Evolutionary conservation across 30 jellyfish, hydroid and myxozoan species (phyloP).

Genomic region (Catostylus mosaicus): DNA sequence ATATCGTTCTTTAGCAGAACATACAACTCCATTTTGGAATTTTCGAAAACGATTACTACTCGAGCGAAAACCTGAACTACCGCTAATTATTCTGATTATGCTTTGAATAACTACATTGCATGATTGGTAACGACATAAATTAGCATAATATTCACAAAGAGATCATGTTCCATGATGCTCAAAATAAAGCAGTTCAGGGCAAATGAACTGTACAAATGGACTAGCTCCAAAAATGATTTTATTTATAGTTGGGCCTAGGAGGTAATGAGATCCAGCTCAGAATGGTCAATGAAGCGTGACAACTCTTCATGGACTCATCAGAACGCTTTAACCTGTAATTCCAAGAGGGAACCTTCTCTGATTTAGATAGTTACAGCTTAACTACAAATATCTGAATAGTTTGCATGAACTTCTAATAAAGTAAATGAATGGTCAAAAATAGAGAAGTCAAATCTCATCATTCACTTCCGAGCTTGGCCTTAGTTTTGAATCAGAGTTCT

Average conservation of each 20-base stretch:
- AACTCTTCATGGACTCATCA: too few relatives aligned
- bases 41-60: background rate
- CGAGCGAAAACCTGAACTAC: background rate
- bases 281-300: background rate
- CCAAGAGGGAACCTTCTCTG: too few relatives aligned
- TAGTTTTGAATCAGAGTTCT: too few relatives aligned
- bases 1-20: constrained; percentile 64
- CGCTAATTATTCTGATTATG: constrained; percentile 2
- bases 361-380: too few relatives aligned
- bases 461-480: too few relatives aligned
- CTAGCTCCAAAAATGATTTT: background rate
- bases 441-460: too few relatives aligned
- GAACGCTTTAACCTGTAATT: too few relatives aligned
- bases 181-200: background rate
- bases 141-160: constrained; percentile 20
- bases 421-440: too few relatives aligned
- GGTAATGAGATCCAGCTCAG: background rate
- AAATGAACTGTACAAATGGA: background rate
- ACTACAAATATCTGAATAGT: too few relatives aligned
- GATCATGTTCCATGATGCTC: constrained; percentile 12
- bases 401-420: too few relatives aligned
- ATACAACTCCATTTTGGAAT: constrained; percentile 65
- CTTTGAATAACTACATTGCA: constrained; percentile 5
- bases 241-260: background rate
- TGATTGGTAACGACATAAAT: constrained; percentile 24